phyloP scores from a whole-genome alignment of 2,888 invertebrate genomes.

The Lithophane socia region DNA sequence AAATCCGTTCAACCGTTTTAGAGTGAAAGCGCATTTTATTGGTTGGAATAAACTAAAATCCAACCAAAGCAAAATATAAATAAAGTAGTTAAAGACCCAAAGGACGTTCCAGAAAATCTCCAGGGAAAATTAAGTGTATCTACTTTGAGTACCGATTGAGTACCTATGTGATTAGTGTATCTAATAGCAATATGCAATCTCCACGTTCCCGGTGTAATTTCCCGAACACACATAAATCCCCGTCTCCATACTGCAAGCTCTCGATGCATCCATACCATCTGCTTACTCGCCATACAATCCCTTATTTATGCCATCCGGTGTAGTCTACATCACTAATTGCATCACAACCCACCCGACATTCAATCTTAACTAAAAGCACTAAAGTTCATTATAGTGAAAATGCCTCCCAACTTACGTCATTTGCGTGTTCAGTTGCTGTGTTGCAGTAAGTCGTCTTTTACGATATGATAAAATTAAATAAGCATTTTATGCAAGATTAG shows the following conservation, averaged over 20 bases:
- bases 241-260: slow-evolving; percentile 23
- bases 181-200: slow-evolving; percentile 1
- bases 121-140: neutral
- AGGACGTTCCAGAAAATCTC: neutral
- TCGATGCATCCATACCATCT: slow-evolving; percentile 40
- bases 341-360: slow-evolving; percentile 10
- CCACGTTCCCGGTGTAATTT: neutral
- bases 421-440: slow-evolving; percentile 16
- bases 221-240: slow-evolving; percentile 25
- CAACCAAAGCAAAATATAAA: neutral
- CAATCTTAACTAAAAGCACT: slow-evolving; percentile 16
- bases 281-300: slow-evolving; percentile 18
- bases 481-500: slow-evolving; percentile 65
- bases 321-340: slow-evolving; percentile 47
- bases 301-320: slow-evolving; percentile 34
- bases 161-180: neutral
- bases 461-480: slow-evolving; percentile 68
- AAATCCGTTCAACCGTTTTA: too few relatives aligned
- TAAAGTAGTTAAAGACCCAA: neutral
- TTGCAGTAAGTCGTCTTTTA: slow-evolving; percentile 65
- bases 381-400: slow-evolving; percentile 9
- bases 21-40: too few relatives aligned
- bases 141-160: neutral
- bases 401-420: slow-evolving; percentile 3
- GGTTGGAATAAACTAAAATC: neutral